Base-by-base conservation (phyloP, 1,140 invertebrate genomes). In the Drosophila grimshawi region DNA sequence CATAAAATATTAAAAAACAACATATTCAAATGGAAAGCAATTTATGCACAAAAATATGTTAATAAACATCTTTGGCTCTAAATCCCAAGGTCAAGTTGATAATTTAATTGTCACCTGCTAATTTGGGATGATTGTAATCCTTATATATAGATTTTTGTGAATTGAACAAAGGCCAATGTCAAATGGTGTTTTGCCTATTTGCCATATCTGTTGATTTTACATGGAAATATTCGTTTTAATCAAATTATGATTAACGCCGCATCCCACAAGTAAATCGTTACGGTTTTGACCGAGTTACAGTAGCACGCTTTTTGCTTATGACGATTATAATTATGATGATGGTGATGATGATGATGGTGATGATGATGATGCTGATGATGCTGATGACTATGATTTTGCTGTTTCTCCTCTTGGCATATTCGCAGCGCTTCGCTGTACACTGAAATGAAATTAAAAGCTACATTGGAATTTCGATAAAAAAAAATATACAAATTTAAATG, bases 191-290 rank as follows among this genome's bases (percentile, higher is more conserved):
- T 41, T 7, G 10, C n/a, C 39, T 41, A 33, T 37, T 37, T 37
- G 5, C 35, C 35, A n/a, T 10, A 41, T 10, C 39, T 10, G 39
- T 41, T 41, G 39, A 39, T n/a, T 43, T 41, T 39, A 45, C 32
- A 74, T 61, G 27, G 49, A 82, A 88, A 83, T 71, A 60, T 76
- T 80, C 78, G 73, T 68, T 78, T 83, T 72, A 56, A 46, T 35
- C 11, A 53, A 56, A 68, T 56, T 62, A 69, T 74, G 71, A 74
- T 74, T 49, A 51, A 74, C 57, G 65, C 61, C 30, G 27, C 48
- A 41, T 59, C 55, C 64, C 56, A 72, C 63, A 67, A 52, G 52
- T 33, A 51, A 55, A 48, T 67, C 19, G 55, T 49, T 11, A 41
- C 11, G 67, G 5, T 70, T 70, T 68, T 73, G 70, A 73, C 70